Percentiles rank a stretch among this genome's conserved stretches.
Evolutionary conservation across 2,888 invertebrate genomes (phyloP).

Genomic region (Pyrrhosoma nymphula): DNA sequence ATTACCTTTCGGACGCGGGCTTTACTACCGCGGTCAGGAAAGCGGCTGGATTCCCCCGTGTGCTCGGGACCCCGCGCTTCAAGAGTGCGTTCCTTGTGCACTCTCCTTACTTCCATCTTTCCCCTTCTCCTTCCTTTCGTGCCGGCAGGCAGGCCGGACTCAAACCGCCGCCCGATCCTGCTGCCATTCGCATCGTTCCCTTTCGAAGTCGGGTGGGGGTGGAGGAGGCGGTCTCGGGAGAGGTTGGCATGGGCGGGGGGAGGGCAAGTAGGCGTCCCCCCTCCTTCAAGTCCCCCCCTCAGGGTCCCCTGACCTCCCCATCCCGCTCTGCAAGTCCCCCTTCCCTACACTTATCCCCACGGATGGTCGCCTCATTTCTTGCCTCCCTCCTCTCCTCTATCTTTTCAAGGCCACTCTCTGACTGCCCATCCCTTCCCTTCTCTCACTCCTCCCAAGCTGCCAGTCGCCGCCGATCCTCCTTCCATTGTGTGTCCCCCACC

Average conservation of each 20-base stretch:
- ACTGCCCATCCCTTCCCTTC: neutral
- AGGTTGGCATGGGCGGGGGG: neutral
- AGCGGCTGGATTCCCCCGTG: neutral
- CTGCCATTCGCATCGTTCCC: neutral
- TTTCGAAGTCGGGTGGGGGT: neutral
- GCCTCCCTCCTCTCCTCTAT: neutral
- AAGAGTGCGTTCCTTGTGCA: too few relatives aligned
- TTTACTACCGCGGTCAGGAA: conserved; percentile 3
- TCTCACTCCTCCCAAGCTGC: neutral
- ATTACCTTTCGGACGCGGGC: neutral
- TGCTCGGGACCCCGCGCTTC: too few relatives aligned
- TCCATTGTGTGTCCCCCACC: conserved; percentile 4
- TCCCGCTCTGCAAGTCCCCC: neutral
- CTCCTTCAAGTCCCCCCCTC: neutral
- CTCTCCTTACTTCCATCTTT: too few relatives aligned
- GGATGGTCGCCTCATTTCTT: neutral
- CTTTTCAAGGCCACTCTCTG: neutral
- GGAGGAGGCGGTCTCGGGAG: neutral
- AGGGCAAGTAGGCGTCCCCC: neutral
- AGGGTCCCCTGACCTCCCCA: neutral
- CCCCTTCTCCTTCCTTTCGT: too few relatives aligned
- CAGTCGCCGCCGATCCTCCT: neutral
- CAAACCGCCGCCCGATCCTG: neutral
- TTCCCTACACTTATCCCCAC: neutral
- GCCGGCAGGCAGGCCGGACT: too few relatives aligned